Evolutionary conservation across 1,140 invertebrate genomes (phyloP).

Genomic region (Brachystomella parvula): DNA sequence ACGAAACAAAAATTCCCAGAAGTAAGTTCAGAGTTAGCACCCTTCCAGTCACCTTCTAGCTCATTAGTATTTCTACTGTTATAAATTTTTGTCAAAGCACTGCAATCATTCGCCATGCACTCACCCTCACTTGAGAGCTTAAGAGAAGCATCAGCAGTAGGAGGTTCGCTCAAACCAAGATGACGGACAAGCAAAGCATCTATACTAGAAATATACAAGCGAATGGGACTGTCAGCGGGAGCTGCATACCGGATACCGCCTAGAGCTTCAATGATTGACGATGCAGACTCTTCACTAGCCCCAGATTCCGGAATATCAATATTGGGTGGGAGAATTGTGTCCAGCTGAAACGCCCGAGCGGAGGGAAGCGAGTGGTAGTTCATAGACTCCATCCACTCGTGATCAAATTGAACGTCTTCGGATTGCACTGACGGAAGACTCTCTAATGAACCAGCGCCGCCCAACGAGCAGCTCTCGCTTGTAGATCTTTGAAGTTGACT

Average conservation of each 20-base stretch:
- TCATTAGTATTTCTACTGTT: conserved; percentile 1
- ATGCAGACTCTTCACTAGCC: background rate
- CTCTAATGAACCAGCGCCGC: conserved; percentile 29
- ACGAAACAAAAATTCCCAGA: background rate
- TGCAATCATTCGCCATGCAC: background rate
- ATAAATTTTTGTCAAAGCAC: background rate
- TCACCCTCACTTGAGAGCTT: background rate
- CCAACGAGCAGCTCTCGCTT: conserved; percentile 31
- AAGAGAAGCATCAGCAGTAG: background rate
- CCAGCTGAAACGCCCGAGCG: background rate
- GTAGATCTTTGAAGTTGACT: conserved; percentile 15
- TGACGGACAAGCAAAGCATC: conserved; percentile 37
- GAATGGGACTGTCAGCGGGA: conserved; percentile 16
- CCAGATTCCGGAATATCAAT: background rate
- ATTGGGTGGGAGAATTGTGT: background rate
- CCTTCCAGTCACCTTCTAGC: background rate
- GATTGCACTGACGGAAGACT: conserved; percentile 31
- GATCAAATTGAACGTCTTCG: conserved; percentile 6
- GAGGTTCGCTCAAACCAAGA: background rate
- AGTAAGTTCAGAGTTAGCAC: conserved; percentile 10
- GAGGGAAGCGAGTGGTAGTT: background rate
- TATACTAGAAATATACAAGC: conserved; percentile 35
- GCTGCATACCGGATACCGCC: conserved; percentile 25
- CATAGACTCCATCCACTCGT: conserved; percentile 4
- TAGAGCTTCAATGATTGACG: conserved; percentile 16